Base-by-base conservation (phyloP, 2,113 vertebrate species). In the Malurus cyaneus region DNA sequence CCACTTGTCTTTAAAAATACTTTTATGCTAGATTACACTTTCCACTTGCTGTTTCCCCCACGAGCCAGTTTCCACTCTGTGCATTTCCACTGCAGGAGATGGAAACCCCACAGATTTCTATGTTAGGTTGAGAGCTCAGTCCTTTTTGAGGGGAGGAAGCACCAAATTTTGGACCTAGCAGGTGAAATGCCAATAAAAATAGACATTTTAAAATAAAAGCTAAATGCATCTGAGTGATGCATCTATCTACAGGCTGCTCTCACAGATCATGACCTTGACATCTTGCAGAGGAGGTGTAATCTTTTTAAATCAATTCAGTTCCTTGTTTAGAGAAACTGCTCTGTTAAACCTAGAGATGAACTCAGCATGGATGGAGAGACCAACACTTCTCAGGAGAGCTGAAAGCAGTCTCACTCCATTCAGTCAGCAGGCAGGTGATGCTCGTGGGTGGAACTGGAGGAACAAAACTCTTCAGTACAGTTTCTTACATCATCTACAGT, bases 1-100 rank as follows among this genome's bases (percentile, higher is more conserved):
- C 44, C 65, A 72, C 53, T 91, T 78, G 36, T 79, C 85, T 93
- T 93, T 46, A 57, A 71, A 94, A 92, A 82, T 82, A 82, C 31
- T 80, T 85, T 46, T 52, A 10, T 1, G 3, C 8, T 65, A 81
- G 54, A 92, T 82, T 85, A 86, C 46, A 59, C 42, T 86, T 94
- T 69, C 54, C 29, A 70, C 56, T 92, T 77, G 81, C 71, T 77
- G 34, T 34, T 93, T 83, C 47, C 81, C 34, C 41, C 49, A 57
- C 49, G 42, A 73, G 24, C n/a, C 79, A 65, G 56, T 49, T 95
- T 92, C 50, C 54, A 65, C 54, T 47, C 42, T 5, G 8, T 23
- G n/a, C 0, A 2, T 56, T 91, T 88, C 84, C 47, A 86, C 81
- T 5, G 1, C 46, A 61, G 74, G 81, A 82, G 64, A 66, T 9